A percentile compares a stretch with the other conserved stretches of the same genome.
These are phyloP conservation scores for Lepilemur ruficaudatus DNA, from an alignment of 2,797 vertebrate species.

Conservation along the genomic window DNA sequence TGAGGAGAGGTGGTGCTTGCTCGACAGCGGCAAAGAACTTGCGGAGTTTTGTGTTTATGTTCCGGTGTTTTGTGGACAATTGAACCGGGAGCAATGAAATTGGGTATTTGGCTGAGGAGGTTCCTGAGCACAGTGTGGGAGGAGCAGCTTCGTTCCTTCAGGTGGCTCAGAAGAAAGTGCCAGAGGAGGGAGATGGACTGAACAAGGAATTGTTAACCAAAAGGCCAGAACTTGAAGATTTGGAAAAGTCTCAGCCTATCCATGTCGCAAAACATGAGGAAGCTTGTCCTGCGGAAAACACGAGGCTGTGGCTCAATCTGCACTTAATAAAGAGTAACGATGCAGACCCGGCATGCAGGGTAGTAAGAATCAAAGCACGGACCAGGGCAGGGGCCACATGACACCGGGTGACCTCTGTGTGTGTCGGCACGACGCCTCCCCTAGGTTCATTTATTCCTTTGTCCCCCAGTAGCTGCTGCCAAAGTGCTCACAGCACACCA, in stretches of 20 bases:
- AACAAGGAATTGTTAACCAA: not conserved
- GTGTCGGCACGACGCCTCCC: rapidly evolving
- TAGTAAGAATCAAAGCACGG: no score
- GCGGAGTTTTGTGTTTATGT: not conserved
- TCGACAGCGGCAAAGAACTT: not conserved
- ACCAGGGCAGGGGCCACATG: not conserved
- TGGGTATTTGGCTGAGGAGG: not conserved
- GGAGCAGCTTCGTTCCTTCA: not conserved
- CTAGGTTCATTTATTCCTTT: rapidly evolving
- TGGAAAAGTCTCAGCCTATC: not conserved
- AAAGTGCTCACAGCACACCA: not conserved
- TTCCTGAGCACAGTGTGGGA: not conserved
- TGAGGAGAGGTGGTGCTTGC: not conserved
- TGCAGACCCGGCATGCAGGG: rapidly evolving
- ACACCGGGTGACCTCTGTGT: not conserved
- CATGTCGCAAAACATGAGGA: not conserved
- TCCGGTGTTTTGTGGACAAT: not conserved
- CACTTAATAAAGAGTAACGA: not conserved
- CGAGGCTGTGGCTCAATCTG: not conserved
- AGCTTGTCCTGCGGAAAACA: not conserved
- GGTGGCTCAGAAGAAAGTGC: not conserved
- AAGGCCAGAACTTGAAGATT: not conserved
- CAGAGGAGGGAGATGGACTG: not conserved
- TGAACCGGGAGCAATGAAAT: not conserved
- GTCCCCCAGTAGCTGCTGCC: not conserved